Base-by-base conservation (phyloP, 1,140 invertebrate genomes). In the Drosophila willistoni region DNA sequence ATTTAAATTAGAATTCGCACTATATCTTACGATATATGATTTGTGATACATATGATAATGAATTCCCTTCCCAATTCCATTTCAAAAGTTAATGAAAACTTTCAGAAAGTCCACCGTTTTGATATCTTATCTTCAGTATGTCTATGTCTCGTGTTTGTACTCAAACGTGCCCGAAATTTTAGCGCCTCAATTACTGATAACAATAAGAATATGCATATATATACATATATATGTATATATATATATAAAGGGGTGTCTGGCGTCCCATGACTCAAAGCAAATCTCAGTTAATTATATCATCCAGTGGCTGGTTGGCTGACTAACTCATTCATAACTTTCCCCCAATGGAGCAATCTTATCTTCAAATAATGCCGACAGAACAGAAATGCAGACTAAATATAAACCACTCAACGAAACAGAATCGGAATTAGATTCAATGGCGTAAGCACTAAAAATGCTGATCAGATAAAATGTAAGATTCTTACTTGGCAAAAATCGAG, bases 321-420 rank as follows among this genome's bases (percentile, higher is more conserved):
- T 59, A 42, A 67, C 74, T 77, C 74, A 77, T 77, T 77, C 74
- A 77, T 65, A 77, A 77, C 73, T 77, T 65, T 59, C 34, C 72
- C 55, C 25, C 29, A 12, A 29, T 47, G 14, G 42, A 39, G 63
- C 29, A 19, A 19, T 17, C 54, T 59, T 54, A 36, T 55, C 57
- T 29, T 34, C 66, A 76, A 76, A 76, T 76, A 41, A 56, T 25
- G 66, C 73, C 73, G 73, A 67, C 66, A 63, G 3, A 29, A 19
- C 36, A 63, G n/a, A 76, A 76, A 76, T 44, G 59, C 76, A 77
- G 7, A 22, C 44, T 70, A 76, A 77, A 76, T 76, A 76, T 76
- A 17, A 64, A 41, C 42, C 54, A 39, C 17, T 22, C n/a, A 44
- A 44, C 44, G 44, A 36, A 34, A 25, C 22, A 63, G 25, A 33